Conservation (phyloP, 92 coral and sea anemone genomes). For the Palythoa caribaeorum region DNA sequence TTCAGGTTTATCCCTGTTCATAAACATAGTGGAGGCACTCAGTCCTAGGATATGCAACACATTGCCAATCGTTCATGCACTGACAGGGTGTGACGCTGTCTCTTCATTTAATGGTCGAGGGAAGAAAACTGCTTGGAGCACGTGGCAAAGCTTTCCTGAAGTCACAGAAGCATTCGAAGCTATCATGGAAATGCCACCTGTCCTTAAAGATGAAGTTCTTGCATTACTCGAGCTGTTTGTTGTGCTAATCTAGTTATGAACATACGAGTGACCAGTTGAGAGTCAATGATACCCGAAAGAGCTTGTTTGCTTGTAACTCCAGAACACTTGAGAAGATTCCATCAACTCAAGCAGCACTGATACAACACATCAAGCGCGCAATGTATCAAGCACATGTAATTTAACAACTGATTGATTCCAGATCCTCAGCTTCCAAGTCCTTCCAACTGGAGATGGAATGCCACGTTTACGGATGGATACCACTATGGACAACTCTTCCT, state of each 20-base stretch:
- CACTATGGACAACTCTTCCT: slow-evolving; percentile 47
- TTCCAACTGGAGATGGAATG: slow-evolving; percentile 44
- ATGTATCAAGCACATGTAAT: slow-evolving; percentile 35
- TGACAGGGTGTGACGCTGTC: neutral
- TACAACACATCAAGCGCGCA: slow-evolving; percentile 39
- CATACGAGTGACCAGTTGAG: neutral
- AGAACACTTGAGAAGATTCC: neutral
- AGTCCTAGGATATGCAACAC: neutral
- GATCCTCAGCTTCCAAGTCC: slow-evolving; percentile 38
- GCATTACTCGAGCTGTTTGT: slow-evolving; percentile 31
- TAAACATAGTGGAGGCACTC: neutral
- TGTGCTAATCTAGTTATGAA: neutral
- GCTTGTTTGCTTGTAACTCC: neutral
- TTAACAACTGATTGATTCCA: slow-evolving; percentile 36
- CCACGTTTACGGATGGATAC: slow-evolving; percentile 6
- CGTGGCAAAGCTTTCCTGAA: slow-evolving; percentile 22
- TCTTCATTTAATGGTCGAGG: slow-evolving; percentile 47
- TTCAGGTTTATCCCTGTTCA: slow-evolving; percentile 35
- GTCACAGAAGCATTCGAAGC: slow-evolving; percentile 30
- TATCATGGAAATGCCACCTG: slow-evolving; percentile 10
- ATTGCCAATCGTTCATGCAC: neutral
- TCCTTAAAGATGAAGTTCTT: slow-evolving; percentile 21
- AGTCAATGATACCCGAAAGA: neutral
- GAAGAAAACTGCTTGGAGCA: slow-evolving; percentile 52
- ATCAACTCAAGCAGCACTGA: neutral